Evolutionary conservation across 2,797 vertebrate genomes (phyloP).

Genomic region (Agapornis canus): DNA sequence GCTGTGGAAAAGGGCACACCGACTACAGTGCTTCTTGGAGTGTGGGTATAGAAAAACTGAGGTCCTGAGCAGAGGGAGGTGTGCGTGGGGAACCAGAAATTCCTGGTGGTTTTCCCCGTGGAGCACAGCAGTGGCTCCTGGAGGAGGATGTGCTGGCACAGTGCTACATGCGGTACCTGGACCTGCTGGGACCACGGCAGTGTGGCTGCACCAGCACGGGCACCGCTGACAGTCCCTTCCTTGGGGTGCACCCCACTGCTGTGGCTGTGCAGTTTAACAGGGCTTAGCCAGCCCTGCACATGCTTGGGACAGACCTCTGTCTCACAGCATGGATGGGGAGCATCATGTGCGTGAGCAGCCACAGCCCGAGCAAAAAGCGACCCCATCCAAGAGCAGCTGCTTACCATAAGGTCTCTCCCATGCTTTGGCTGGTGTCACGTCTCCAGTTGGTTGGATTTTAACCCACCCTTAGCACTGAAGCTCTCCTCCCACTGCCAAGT

Average conservation of each 20-base stretch:
- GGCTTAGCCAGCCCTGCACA: not conserved
- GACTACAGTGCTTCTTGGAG: not conserved
- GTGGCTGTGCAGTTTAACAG: fast-evolving
- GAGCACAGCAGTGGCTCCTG: not conserved
- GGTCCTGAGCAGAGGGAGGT: not conserved
- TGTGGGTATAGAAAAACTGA: not conserved
- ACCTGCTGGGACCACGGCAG: not conserved
- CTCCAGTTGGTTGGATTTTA: not conserved
- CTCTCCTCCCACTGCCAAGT: not conserved
- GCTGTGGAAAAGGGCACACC: not conserved
- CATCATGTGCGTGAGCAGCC: not conserved
- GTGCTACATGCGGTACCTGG: fast-evolving
- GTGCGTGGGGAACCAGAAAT: not conserved
- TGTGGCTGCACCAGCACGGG: fast-evolving
- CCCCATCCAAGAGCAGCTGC: not conserved
- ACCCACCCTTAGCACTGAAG: not conserved
- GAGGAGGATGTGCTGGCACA: not conserved
- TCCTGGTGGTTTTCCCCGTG: not conserved
- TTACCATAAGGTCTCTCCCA: not conserved
- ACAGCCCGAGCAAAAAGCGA: not conserved
- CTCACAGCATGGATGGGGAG: not conserved
- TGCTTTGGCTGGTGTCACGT: not conserved
- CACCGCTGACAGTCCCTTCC: not conserved
- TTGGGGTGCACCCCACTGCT: not conserved
- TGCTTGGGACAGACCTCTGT: fast-evolving